These are phyloP conservation scores for Caranx melampygus DNA, from an alignment of 2,113 vertebrate genomes.

Conservation along the genomic window DNA sequence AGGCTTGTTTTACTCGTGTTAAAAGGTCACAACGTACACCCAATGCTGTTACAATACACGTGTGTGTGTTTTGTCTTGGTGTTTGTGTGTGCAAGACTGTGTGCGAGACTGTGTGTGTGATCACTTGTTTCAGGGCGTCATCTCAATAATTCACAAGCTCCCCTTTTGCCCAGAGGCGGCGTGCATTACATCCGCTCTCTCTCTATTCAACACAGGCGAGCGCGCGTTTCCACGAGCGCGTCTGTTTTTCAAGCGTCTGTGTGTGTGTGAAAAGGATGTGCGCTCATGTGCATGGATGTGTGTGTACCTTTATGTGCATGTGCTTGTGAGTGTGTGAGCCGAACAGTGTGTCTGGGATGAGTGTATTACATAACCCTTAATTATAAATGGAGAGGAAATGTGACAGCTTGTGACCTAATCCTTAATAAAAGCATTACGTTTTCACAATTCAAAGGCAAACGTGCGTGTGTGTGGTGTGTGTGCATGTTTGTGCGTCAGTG, in stretches of 20 bases:
- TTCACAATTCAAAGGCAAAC: conserved; percentile 63
- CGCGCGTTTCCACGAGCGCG: neutral
- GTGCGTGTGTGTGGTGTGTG: conserved; percentile 17
- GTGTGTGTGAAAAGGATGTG: conserved; percentile 1
- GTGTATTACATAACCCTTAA: conserved; percentile 74
- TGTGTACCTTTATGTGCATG: neutral
- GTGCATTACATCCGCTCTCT: conserved; percentile 37
- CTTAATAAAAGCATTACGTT: conserved; percentile 69
- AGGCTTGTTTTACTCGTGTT: conserved; percentile 34
- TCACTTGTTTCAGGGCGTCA: conserved; percentile 60
- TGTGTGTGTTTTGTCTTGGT: neutral
- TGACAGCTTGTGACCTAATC: conserved; percentile 80
- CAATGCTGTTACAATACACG: neutral
- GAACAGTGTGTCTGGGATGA: conserved; percentile 45
- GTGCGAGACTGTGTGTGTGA: conserved; percentile 17
- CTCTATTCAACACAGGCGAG: conserved; percentile 22
- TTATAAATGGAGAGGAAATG: conserved; percentile 75
- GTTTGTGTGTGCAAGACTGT: neutral
- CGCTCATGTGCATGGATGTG: neutral
- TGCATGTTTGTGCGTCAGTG: neutral
- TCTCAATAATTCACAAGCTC: conserved; percentile 69
- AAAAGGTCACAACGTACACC: conserved; percentile 39
- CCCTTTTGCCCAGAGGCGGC: conserved; percentile 53
- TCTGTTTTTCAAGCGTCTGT: conserved; percentile 11
- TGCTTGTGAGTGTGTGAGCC: conserved; percentile 22